Percentiles rank a stretch among this genome's conserved stretches.
Conservation (phyloP, 92 coral and sea anemone species). For the Parazoanthus darwini region DNA sequence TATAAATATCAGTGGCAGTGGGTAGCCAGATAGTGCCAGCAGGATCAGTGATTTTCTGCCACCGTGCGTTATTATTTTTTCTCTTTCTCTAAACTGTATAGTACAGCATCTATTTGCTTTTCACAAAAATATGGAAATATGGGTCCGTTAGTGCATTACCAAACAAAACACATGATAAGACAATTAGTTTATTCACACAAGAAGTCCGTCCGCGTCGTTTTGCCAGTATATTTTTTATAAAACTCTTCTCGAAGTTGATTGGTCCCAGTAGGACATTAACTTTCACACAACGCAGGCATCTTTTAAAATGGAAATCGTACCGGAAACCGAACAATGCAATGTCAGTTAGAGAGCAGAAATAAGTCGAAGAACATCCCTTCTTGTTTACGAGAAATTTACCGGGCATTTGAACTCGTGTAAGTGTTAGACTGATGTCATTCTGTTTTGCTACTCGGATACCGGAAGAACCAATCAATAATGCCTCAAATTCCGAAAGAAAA, state of each 20-base stretch:
- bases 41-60: neutral
- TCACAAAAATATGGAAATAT: too few species aligned
- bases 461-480: neutral
- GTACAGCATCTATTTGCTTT: too few species aligned
- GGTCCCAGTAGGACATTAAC: neutral
- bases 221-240: too few species aligned
- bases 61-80: too few species aligned
- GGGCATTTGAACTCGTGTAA: neutral
- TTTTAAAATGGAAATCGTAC: neutral
- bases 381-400: neutral
- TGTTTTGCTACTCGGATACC: neutral
- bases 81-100: neutral
- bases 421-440: neutral
- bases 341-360: neutral
- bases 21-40: neutral
- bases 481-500: neutral
- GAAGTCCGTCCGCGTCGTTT: neutral
- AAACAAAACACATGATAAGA: neutral
- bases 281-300: neutral
- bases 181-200: neutral
- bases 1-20: neutral
- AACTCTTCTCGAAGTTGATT: neutral
- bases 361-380: too few species aligned
- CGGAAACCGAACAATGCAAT: neutral
- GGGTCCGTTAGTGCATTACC: neutral